Evolutionary conservation across 1,140 invertebrate species (phyloP), one percentile per base, ranked within the genome.

Genomic region (Nebria ingens): DNA sequence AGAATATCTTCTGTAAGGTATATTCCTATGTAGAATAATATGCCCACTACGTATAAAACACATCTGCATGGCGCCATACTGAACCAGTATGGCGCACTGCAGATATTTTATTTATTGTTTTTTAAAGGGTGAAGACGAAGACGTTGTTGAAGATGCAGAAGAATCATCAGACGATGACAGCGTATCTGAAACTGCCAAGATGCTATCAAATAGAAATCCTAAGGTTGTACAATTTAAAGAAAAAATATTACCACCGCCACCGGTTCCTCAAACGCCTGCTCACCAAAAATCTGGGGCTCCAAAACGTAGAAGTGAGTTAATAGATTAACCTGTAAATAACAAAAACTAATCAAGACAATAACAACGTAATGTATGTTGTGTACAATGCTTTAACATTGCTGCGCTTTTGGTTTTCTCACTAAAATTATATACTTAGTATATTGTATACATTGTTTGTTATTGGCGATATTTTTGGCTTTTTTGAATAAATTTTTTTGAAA

Each of bases 141-240:
- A 42, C 9, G 58, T 51, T 19, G 2, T n/a, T 19, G 23, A 49
- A 65, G 64, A 53, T 19, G 21, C 6, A 1, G 19, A n/a, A 19
- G 50, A 59, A 23, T 55, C 57, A 22, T 53, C 51, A 20, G 62
- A 60, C n/a, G 59, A 63, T 9, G 51, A 55, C 4, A 59, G 62
- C 50, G 59, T 57, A 15, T 57, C 64, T 19, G 65, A 67, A 64
- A 60, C 57, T 23, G 63, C 65, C 11, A 62, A 61, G 4, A 65
- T 68, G 68, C 59, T 68, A n/a, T 53, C 34, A 21, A 54, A 52
- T 29, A 60, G 59, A 56, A 54, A 57, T 22, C 45, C 53, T 19
- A 62, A 59, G 40, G 56, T 60, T 38, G 19, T 54, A n/a, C 21
- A 21, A 17, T 51, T 51, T 15, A 22, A 22, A 11, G 50, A 51